Conservation (phyloP, 2,888 invertebrate species). For the Rhamphomyia laevipes region DNA sequence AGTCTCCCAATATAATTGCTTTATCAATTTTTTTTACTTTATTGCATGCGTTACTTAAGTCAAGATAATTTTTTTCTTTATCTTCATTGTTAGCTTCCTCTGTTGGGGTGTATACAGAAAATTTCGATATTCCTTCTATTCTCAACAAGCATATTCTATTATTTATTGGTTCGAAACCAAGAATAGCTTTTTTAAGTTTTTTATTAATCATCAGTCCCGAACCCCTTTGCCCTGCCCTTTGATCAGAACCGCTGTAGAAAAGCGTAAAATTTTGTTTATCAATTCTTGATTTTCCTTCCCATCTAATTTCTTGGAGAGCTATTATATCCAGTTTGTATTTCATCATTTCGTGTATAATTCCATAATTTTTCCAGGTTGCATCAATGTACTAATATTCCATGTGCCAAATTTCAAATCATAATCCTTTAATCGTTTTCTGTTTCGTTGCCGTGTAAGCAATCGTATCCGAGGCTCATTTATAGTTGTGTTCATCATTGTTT, state of each 20-base stretch:
- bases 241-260: no score
- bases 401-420: no score
- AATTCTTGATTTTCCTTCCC: background rate
- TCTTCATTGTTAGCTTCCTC: background rate
- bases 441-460: no score
- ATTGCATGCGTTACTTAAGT: background rate
- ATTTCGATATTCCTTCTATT: background rate
- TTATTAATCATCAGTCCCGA: no score
- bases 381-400: background rate
- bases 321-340: background rate
- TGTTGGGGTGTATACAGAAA: background rate
- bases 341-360: background rate
- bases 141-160: background rate
- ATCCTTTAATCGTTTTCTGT: no score
- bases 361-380: background rate
- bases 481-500: no score
- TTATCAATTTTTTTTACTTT: background rate
- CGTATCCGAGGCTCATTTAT: no score
- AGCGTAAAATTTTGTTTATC: no score
- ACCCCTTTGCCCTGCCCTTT: no score
- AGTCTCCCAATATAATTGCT: background rate
- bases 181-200: background rate
- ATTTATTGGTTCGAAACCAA: background rate
- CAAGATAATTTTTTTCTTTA: background rate
- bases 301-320: background rate